These are phyloP conservation scores for Xyrichtys novacula DNA, from an alignment of 2,797 vertebrate genomes.

Conservation along the genomic window DNA sequence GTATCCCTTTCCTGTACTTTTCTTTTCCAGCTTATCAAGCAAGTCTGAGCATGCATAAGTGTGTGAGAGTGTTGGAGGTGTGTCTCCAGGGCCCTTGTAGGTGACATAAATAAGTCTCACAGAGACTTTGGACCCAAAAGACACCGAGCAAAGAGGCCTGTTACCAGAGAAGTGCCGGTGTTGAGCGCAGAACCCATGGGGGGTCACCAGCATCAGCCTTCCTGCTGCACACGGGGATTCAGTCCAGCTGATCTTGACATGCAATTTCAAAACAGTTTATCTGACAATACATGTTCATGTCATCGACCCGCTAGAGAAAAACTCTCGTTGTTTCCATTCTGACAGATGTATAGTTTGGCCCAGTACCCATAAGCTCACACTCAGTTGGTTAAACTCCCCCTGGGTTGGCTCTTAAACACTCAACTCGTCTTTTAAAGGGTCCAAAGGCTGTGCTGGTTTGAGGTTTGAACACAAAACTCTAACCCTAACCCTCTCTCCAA, in stretches of 20 bases:
- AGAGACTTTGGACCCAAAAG: slow-evolving; percentile 66
- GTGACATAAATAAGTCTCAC: slow-evolving; percentile 76
- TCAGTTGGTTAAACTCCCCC: no score
- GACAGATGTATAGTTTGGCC: no score
- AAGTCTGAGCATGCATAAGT: slow-evolving; percentile 58
- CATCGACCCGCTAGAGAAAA: neutral
- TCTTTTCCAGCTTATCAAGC: slow-evolving; percentile 45
- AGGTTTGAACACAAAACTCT: no score
- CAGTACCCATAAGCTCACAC: no score
- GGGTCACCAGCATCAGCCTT: slow-evolving; percentile 27
- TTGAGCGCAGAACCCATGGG: slow-evolving; percentile 53
- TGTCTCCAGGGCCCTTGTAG: slow-evolving; percentile 53
- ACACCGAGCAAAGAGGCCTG: slow-evolving; percentile 44
- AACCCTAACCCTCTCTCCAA: neutral
- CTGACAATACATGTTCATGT: neutral
- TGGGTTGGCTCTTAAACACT: no score
- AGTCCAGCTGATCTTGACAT: slow-evolving; percentile 3
- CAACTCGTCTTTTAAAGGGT: neutral
- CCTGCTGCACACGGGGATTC: slow-evolving; percentile 1
- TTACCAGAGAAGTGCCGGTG: slow-evolving; percentile 59
- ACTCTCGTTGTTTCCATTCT: no score
- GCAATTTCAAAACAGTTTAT: neutral
- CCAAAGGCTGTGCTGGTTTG: neutral
- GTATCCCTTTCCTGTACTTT: slow-evolving; percentile 39
- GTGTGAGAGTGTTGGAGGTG: slow-evolving; percentile 33